Conservation (phyloP, 2,113 vertebrate species). For the Bufo bufo region DNA sequence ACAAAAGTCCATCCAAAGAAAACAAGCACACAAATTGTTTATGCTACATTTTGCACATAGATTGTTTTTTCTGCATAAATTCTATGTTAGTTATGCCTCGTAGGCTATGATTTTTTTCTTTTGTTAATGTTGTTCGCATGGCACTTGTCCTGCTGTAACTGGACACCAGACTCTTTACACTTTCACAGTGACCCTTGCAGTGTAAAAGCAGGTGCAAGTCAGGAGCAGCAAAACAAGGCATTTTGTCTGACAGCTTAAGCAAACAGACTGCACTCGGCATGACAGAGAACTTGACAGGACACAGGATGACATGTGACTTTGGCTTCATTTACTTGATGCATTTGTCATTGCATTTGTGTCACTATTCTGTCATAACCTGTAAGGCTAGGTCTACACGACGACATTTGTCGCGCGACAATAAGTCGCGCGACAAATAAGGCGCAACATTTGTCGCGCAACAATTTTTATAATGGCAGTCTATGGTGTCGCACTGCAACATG, state of each 20-base stretch:
- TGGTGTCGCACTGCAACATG: no score
- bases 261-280: conserved; percentile 31
- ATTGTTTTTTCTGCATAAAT: conserved; percentile 18
- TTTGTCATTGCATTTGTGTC: background rate
- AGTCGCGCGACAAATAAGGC: no score
- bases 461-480: no score
- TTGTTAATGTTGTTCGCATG: background rate
- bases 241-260: conserved; percentile 28
- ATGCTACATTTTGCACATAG: conserved; percentile 33
- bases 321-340: conserved; percentile 2
- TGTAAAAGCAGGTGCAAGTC: conserved; percentile 47
- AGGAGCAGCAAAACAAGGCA: conserved; percentile 27
- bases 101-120: background rate
- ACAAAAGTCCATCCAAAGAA: conserved; percentile 7
- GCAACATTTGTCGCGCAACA: no score
- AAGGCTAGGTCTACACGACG: no score
- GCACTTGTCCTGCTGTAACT: conserved; percentile 19
- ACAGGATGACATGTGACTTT: conserved; percentile 22
- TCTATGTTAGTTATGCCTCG: conserved; percentile 9
- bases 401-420: no score
- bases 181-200: conserved; percentile 47
- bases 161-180: conserved; percentile 24
- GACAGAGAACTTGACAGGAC: conserved; percentile 20
- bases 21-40: conserved; percentile 26
- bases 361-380: conserved; percentile 2